Percentiles rank a stretch among this genome's conserved stretches.
Conservation (phyloP, 2,797 vertebrate species). For the Mormyrus proboscirostris region DNA sequence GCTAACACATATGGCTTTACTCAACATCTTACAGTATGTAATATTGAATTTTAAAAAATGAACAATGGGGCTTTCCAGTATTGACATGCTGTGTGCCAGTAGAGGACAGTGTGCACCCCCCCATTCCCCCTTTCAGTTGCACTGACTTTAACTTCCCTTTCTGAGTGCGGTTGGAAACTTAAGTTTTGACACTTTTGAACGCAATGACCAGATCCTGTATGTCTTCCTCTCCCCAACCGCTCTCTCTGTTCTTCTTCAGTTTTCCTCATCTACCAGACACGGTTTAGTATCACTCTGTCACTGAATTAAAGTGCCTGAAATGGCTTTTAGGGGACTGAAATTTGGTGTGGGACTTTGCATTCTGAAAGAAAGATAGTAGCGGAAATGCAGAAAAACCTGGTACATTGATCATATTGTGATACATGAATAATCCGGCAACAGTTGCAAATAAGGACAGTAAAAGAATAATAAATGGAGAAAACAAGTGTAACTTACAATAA, state of each 20-base stretch:
- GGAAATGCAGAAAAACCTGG: neutral
- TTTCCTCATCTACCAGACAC: conserved; percentile 34
- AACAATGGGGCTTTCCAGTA: neutral
- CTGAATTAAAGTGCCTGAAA: neutral
- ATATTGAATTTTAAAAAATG: neutral
- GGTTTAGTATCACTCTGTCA: conserved; percentile 18
- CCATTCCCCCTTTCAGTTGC: conserved; percentile 49
- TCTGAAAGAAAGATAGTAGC: neutral
- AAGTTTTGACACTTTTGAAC: conserved; percentile 72
- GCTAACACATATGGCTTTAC: neutral
- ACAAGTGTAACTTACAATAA: neutral
- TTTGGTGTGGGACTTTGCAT: neutral
- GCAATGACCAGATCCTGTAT: conserved; percentile 58
- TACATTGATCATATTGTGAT: neutral
- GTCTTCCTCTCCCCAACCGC: conserved; percentile 57
- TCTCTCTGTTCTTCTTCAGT: conserved; percentile 44
- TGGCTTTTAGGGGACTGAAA: neutral
- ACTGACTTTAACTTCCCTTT: conserved; percentile 73
- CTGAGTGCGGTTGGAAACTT: conserved; percentile 76
- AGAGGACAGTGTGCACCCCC: neutral
- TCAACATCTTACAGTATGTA: neutral
- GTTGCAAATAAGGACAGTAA: neutral
- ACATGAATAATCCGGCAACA: neutral
- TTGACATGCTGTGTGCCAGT: neutral
- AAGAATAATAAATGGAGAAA: neutral